Conservation (phyloP, 2,797 vertebrate genomes). For the Acanthopagrus latus region DNA sequence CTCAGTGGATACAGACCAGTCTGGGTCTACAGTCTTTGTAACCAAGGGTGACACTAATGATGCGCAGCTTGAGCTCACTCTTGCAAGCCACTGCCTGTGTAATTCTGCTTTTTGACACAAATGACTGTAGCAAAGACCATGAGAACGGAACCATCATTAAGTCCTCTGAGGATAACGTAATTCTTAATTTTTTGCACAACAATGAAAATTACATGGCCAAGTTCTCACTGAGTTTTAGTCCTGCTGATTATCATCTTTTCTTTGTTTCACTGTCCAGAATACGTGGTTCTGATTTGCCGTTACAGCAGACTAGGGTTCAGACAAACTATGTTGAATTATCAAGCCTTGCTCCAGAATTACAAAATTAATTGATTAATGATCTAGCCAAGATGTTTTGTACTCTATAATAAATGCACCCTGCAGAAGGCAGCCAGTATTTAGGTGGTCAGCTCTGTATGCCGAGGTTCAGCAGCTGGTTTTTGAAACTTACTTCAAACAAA, state of each 20-base stretch:
- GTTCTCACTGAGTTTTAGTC: conserved; percentile 25
- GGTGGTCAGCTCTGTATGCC: conserved; percentile 13
- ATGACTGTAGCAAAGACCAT: conserved; percentile 63
- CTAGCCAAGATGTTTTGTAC: background rate
- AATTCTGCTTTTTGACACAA: conserved; percentile 67
- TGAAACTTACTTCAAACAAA: conserved; percentile 20
- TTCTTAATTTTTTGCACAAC: conserved; percentile 37
- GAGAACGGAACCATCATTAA: conserved; percentile 63
- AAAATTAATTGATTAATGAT: background rate
- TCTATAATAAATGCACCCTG: background rate
- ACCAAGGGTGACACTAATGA: conserved; percentile 79
- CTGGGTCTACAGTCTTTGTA: conserved; percentile 70
- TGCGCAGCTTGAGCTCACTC: conserved; percentile 76
- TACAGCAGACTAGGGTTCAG: background rate
- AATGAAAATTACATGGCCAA: conserved; percentile 31
- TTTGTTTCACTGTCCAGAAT: conserved; percentile 10
- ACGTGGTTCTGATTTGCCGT: background rate
- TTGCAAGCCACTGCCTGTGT: conserved; percentile 71
- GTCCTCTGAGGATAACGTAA: conserved; percentile 12
- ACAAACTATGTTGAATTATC: background rate
- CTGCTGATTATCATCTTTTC: conserved; percentile 2
- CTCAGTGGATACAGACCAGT: conserved; percentile 66
- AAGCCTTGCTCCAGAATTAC: background rate
- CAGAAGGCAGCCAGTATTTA: conserved; percentile 6
- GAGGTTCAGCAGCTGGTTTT: conserved; percentile 47